Evolutionary conservation across 2,888 invertebrate species (phyloP), one percentile per base, ranked within the genome.

Genomic region (Agrochola circellaris): DNA sequence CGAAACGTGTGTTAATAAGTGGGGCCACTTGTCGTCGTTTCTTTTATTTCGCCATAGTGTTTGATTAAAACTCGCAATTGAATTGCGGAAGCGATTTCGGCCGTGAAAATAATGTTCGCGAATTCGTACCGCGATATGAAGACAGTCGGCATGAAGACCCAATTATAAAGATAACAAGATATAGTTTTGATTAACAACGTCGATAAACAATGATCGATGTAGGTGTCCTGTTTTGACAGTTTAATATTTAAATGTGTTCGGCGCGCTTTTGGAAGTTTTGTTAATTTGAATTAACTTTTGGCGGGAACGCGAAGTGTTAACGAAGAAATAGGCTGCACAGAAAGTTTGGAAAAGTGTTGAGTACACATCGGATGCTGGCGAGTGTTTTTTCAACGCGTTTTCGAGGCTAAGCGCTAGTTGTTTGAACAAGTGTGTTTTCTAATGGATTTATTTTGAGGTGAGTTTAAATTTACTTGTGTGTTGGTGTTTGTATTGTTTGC

Each of bases 361-460:
- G 92, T 89, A 96, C 92, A 95, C 95, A 95, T 93, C 91, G 93
- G 94, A 94, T 95, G 94, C 92, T 92, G 91, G 93, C 95, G 93
- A 95, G 95, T 96, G 95, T 96, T 96, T 96, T 96, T 96, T 96
- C 96, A 95, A 95, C 95, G 95, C 95, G 95, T 96, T 96, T 96
- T 96, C 96, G 96, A 96, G 96, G 96, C 96, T 96, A 95, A 96
- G 96, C 96, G 96, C 95, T 96, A 95, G 96, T 95, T 96, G 96
- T 96, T 96, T 96, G 96, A 96, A 96, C 96, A 96, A 96, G 96
- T 96, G 96, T 96, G 96, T 96, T 96, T 96, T 96, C 96, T 96
- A 96, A 96, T 96, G 96, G 96, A 96, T 96, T 96, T 96, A 96
- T 96, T 96, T 96, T 96, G 96, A 96, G 96, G 96, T 96, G 96